Base-by-base conservation (phyloP, 1,140 invertebrate species). In the Drosophila jambulina region DNA sequence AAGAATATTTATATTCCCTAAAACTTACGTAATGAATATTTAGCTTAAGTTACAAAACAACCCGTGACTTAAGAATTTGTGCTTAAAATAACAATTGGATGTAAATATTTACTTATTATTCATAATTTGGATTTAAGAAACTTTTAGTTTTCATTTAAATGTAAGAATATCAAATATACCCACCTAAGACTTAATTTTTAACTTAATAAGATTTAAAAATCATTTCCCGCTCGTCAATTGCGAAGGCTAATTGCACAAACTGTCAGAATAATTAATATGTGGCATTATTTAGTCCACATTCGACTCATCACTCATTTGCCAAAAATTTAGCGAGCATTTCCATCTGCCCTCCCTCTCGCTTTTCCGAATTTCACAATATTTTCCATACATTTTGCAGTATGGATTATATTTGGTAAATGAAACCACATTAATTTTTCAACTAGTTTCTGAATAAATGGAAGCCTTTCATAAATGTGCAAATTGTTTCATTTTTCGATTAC, bases 401-500 rank as follows among this genome's bases (percentile, higher is more conserved):
- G 34, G 48, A 72, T 49, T 72, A 34, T 49, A 21, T 40, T 48
- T 46, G 32, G n/a, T 25, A 29, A 53, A 29, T 25, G 27, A 27
- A 10, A 1, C n/a, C 10, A 23, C 19, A 32, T 34, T 25, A 38
- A 46, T 48, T 8, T 21, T 53, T 57, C 25, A 40, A 27, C 6
- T 2, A 9, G 32, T 54, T 69, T 54, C 29, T 38, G 5, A 40
- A 71, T 71, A 45, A 21, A 48, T 48, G 27, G 58, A 49, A 49
- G n/a, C 21, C 9, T 6, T 17, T 27, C 2, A 27, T 45, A 51
- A 60, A 45, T 74, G 36, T 51, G 25, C 2, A 29, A 43, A 43
- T 19, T 38, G 29, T 60, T 72, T 36, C n/a, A 38, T 58, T 29
- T 70, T 40, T 59, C 19, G 23, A 58, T 59, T 72, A n/a, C 65